Percentiles rank a stretch among this genome's conserved stretches.
Conservation (phyloP, 1,140 invertebrate species). For the Samia ricini region DNA sequence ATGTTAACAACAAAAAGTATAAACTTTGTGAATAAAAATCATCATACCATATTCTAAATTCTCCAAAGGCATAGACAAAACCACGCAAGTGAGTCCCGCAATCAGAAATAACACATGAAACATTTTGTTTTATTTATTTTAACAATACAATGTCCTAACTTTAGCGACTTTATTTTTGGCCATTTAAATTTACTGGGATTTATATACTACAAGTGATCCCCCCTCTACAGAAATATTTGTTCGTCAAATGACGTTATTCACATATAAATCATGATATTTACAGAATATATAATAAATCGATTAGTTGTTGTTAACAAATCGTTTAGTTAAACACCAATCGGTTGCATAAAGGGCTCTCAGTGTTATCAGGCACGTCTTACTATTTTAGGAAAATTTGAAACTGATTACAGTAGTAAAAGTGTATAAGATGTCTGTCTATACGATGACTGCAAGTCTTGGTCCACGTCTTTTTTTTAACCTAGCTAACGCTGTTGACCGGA, state of each 20-base stretch:
- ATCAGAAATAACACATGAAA: slow-evolving; percentile 9
- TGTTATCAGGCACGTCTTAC: neutral
- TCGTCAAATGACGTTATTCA: slow-evolving; percentile 18
- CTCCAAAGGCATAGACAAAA: slow-evolving; percentile 13
- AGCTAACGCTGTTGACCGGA: no score
- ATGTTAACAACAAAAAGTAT: no score
- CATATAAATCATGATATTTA: slow-evolving; percentile 18
- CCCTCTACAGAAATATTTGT: slow-evolving; percentile 7
- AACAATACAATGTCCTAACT: neutral
- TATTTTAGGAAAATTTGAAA: neutral
- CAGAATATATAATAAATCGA: slow-evolving; percentile 18
- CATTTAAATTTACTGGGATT: neutral
- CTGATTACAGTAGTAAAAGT: no score
- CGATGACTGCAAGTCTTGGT: no score
- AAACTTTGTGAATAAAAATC: no score
- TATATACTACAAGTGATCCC: slow-evolving; percentile 5
- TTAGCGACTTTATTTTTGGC: neutral
- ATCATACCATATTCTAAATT: slow-evolving; percentile 11
- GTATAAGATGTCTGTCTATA: no score
- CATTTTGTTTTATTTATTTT: neutral
- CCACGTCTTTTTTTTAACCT: no score
- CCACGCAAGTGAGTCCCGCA: slow-evolving; percentile 5
- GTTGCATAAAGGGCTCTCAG: neutral
- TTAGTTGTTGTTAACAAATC: slow-evolving; percentile 15
- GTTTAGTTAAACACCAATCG: slow-evolving; percentile 7